Evolutionary conservation across 2,888 invertebrate genomes (phyloP), one percentile per base, ranked within the genome.

Genomic region (Drosophila tripunctata): DNA sequence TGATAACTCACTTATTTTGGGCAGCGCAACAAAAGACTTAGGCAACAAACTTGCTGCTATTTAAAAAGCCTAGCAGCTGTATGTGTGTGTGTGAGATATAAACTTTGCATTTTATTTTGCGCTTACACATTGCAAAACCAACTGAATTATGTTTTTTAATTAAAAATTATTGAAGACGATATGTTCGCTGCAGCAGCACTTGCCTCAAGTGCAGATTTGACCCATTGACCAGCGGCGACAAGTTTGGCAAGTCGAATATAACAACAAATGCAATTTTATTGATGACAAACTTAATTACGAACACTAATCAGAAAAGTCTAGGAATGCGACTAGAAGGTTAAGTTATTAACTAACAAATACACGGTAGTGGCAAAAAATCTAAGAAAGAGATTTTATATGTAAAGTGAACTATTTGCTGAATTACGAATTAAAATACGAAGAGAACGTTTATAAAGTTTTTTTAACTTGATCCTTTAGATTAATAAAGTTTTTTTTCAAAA

Each of bases 221-320:
- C 82, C 79, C 69, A 78, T 52, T 82, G 79, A 82, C 79, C 79
- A 80, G 30, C 41, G 63, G 36, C 75, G 78, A 79, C 78, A 79
- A 82, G 82, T 79, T 79, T 79, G 71, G 72, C 69, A 61, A 81
- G 61, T 70, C 57, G 50, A 54, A 63, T n/a, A 69, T 61, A 62
- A 54, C 72, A 60, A 58, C 62, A 57, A 78, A 76, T 67, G 66
- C 66, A 64, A 67, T 73, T 81, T 74, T 68, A 78, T 81, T 63
- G 67, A 71, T 67, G 78, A 71, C 78, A 78, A 81, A 71, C 64
- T 71, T 68, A 68, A 74, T 74, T 74, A 75, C 57, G 47, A 47
- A 60, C 45, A 58, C 75, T 75, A 75, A 63, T 54, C 35, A 43
- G 40, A 15, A n/a, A n/a, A 41, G 58, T 15, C 47, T 22, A 35